A percentile compares a stretch with the other conserved stretches of the same genome.
Conservation (phyloP, 1,140 invertebrate species). For the Saxidomus purpurata region DNA sequence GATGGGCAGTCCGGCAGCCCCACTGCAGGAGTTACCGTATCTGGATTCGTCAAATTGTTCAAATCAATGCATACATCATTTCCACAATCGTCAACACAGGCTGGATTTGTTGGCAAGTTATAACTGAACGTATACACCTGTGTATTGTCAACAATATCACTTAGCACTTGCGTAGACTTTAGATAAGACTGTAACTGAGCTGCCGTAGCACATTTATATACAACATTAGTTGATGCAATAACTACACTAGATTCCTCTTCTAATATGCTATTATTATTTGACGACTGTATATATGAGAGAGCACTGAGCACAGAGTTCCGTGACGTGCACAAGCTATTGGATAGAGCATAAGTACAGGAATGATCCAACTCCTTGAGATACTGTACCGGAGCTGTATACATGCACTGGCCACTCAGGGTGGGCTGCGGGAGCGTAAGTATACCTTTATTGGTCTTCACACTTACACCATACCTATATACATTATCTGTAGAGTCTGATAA, state of each 20-base stretch:
- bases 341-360: conserved; percentile 64
- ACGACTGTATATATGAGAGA: conserved; percentile 68
- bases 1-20: not conserved
- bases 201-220: conserved; percentile 51
- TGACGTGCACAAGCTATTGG: conserved; percentile 52
- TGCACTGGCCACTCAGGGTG: conserved; percentile 68
- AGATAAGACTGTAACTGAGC: conserved; percentile 21
- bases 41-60: conserved; percentile 31
- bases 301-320: conserved; percentile 67
- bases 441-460: conserved; percentile 67
- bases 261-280: conserved; percentile 62
- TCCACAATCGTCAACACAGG: conserved; percentile 56
- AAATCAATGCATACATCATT: conserved; percentile 58
- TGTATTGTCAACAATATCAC: conserved; percentile 11
- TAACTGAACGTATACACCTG: conserved; percentile 45
- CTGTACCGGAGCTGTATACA: conserved; percentile 71
- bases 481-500: not conserved
- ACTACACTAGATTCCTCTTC: not conserved
- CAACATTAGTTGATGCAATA: conserved; percentile 44
- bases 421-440: conserved; percentile 72
- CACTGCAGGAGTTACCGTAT: not conserved
- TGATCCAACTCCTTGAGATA: conserved; percentile 69
- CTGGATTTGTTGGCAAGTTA: conserved; percentile 22
- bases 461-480: conserved; percentile 69
- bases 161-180: conserved; percentile 9